Base-by-base conservation (phyloP, 1,140 invertebrate genomes). In the Eueides isabella region DNA sequence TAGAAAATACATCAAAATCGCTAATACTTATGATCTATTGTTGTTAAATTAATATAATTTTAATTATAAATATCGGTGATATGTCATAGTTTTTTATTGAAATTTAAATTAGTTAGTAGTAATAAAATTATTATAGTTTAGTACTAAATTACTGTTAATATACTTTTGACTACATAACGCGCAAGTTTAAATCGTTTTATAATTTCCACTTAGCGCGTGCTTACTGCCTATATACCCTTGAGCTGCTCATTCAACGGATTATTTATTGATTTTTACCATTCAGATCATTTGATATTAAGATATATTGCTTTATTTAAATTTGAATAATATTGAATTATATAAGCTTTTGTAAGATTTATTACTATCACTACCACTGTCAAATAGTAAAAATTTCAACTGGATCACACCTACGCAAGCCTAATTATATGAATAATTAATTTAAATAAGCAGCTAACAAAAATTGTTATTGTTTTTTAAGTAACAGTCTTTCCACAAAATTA, bases 231-330 rank as follows among this genome's bases (percentile, higher is more conserved):
- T 41, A 28, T 12, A 61, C 26, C 69, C 69, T 63, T 71, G 69
- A 63, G 62, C 61, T 41, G 69, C n/a, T 31, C 28, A 12, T 71
- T 71, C 61, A 33, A 35, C 35, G 29, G 23, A 44, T 71, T 71
- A 71, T 71, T 71, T 71, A 71, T 71, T 63, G 69, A 44, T 71
- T 71, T 71, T 63, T 41, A 61, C 61, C 61, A 41, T 62, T 63
- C 26, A 44, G 16, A 71, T 71, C n/a, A 71, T 71, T 71, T 64
- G 63, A 29, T 30, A 33, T 55, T 9, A 41, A 41, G 55, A 28
- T 71, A n/a, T 71, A 63, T 71, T 31, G n/a, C 66, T 68, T 31
- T 63, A 71, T 71, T 63, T 62, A 19, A 63, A 61, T 70, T 38
- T 38, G n/a, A 63, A 63, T 63, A 64, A 29, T 28, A 71, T 64